Evolutionary conservation across 2,113 vertebrate genomes (phyloP), one percentile per base, ranked within the genome.

Genomic region (Nesospiza acunhae): DNA sequence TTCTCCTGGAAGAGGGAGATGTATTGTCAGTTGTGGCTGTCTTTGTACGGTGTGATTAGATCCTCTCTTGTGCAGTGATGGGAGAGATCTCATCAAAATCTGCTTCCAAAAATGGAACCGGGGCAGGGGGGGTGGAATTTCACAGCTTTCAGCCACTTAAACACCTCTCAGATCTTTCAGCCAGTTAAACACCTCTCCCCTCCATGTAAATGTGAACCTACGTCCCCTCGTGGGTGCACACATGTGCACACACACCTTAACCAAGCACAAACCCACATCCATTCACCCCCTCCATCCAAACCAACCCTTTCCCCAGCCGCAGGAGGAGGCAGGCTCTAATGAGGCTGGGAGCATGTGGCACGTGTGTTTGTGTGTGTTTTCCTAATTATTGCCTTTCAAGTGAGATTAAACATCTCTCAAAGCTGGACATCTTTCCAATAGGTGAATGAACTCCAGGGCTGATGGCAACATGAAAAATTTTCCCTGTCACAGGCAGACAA

Each of bases 391-490:
- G 42, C 93, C 89, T 89, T 86, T 74, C 96, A 92, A 93, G 91
- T 70, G 39, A 95, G 92, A 96, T 97, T 95, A 96, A 95, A 76
- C 69, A 41, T 78, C 87, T 84, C 73, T 90, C 26, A 15, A 44
- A 95, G 84, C 84, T 49, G 94, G 96, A 95, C 94, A 84, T 91
- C 95, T 97, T 96, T 95, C 93, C 97, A 78, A 95, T 93, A 95
- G 96, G 95, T 94, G 92, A 91, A 85, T 58, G 94, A 96, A 95
- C 96, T 93, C 78, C 75, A 42, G 93, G 81, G 81, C 95, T 97
- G 94, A 87, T 1, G 60, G 52, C 3, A 94, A 76, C 79, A 69
- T 90, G 93, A 97, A 88, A 90, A 93, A 95, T 95, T 93, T 73
- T 84, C 70, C 91, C 74, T 88, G 91, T 97, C 95, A 64, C 60